Evolutionary conservation across 1,140 invertebrate genomes (phyloP).

Genomic region (Drosophila chauvacae): DNA sequence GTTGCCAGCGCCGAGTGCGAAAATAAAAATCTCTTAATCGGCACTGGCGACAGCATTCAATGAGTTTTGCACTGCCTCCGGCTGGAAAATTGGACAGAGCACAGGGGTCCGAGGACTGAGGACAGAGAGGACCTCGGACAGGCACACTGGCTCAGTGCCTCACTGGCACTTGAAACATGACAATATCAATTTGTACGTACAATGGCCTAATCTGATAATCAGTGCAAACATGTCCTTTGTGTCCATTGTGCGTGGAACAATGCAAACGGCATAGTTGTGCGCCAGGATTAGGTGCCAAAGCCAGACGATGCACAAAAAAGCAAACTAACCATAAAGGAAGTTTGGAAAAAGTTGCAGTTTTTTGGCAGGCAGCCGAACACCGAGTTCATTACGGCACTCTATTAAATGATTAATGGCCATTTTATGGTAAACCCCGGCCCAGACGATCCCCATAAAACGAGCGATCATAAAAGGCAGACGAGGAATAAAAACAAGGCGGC

Average conservation of each 20-base stretch:
- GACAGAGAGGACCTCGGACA: background rate
- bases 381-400: conserved; percentile 69
- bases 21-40: conserved; percentile 83
- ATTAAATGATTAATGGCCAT: conserved; percentile 79
- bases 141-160: conserved; percentile 26
- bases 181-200: conserved; percentile 84
- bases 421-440: conserved; percentile 71
- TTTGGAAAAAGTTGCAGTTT: conserved; percentile 42
- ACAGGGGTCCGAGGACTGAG: conserved; percentile 3
- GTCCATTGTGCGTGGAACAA: conserved; percentile 84
- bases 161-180: conserved; percentile 83
- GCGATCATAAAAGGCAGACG: conserved; percentile 72
- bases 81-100: conserved; percentile 17
- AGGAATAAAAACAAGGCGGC: conserved; percentile 44
- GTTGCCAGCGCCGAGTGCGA: conserved; percentile 61
- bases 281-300: conserved; percentile 82
- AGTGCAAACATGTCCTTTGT: conserved; percentile 84
- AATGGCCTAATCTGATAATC: conserved; percentile 84
- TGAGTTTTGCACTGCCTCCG: conserved; percentile 64
- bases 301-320: conserved; percentile 29
- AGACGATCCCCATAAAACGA: conserved; percentile 39
- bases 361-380: conserved; percentile 19
- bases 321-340: conserved; percentile 1
- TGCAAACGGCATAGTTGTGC: conserved; percentile 84
- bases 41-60: conserved; percentile 84